Base-by-base conservation (phyloP, 2,888 invertebrate genomes). In the Cheilosia grossa region DNA sequence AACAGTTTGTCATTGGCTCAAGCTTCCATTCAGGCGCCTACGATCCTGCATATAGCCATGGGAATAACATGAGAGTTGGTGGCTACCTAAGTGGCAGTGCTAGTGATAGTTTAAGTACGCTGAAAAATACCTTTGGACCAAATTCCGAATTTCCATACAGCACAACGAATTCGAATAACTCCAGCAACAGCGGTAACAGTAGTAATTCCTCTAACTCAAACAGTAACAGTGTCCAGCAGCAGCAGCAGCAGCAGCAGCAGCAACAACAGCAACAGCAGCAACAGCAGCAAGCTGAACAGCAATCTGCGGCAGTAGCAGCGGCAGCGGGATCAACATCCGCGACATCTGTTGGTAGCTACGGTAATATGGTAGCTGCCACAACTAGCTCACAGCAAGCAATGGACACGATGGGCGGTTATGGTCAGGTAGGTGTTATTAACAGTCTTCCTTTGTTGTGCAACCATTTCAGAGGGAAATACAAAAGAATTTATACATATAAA, bases 361-460 rank as follows among this genome's bases (percentile, higher is more conserved):
- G 88, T 88, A 89, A 88, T 88, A 91, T 91, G 91, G 90, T 91
- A 87, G 90, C 92, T 89, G 91, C 91, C 81, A 90, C 90, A 66
- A 89, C 89, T 87, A 91, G 89, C 80, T 89, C 89, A 82, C 91
- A 91, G 87, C 90, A 90, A 88, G 89, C 89, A 70, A 91, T 91
- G 90, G 92, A 92, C 77, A 90, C 90, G 86, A 91, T 92, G 91
- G 90, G 91, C 72, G 90, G 90, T 72, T 92, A 92, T 88, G 91
- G 90, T 89, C 92, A 92, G 91, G 92, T 92, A 87, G 83, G 88
- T 88, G 33, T 56, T 40, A 37, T 49, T 67, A 54, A 53, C 21
- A n/a, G 30, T 73, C 30, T 47, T 54, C 13, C 54, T 66, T 53
- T 67, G 37, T 37, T 37, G 13, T 58, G 54, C 80, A 64, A 70